A percentile compares a stretch with the other conserved stretches of the same genome.
Evolutionary conservation across 2,888 invertebrate genomes (phyloP).

Genomic region (Hypercompe scribonia): DNA sequence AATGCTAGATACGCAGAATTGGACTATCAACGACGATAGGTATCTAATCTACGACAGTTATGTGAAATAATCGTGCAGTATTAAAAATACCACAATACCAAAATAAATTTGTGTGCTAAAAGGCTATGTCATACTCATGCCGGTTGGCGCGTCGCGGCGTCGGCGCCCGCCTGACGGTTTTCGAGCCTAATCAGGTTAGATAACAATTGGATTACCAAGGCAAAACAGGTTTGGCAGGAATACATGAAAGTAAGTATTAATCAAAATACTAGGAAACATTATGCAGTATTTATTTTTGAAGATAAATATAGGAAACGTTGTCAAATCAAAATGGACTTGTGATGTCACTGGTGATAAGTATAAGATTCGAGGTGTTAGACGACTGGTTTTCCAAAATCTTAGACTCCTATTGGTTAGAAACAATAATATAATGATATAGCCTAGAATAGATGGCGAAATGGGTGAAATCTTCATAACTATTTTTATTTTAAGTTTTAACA

Average conservation of each 20-base stretch:
- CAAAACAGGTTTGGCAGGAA: not conserved
- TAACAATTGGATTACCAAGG: slow-evolving; percentile 10
- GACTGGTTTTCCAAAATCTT: no score
- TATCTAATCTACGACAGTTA: slow-evolving; percentile 21
- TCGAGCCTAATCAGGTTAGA: slow-evolving; percentile 41
- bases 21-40: not conserved
- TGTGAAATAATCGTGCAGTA: slow-evolving; percentile 13
- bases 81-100: slow-evolving; percentile 42
- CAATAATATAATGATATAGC: no score
- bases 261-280: not conserved
- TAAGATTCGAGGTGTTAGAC: no score
- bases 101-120: slow-evolving; percentile 53
- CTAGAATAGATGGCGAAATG: no score
- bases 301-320: not conserved
- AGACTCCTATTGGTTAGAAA: no score
- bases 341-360: not conserved
- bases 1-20: slow-evolving; percentile 2
- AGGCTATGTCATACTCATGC: slow-evolving; percentile 55
- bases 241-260: not conserved
- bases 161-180: slow-evolving; percentile 55
- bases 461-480: no score
- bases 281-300: not conserved
- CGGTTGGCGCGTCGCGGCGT: slow-evolving; percentile 44
- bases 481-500: no score
- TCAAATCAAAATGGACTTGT: not conserved